These are phyloP conservation scores for Papilio dardanus DNA, from an alignment of 1,140 invertebrate genomes.

Conservation along the genomic window DNA sequence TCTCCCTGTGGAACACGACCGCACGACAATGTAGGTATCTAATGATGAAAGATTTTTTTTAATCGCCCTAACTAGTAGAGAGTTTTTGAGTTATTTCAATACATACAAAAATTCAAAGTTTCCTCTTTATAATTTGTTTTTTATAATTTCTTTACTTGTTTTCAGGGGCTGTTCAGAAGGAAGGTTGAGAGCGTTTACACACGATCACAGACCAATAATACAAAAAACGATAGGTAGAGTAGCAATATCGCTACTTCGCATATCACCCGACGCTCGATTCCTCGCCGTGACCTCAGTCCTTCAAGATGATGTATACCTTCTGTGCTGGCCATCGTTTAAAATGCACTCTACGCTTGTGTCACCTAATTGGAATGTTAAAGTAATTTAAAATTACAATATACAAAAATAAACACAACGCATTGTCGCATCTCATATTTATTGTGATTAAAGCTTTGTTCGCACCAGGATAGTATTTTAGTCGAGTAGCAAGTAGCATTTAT, in stretches of 20 bases:
- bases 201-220: slow-evolving; percentile 39
- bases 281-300: slow-evolving; percentile 53
- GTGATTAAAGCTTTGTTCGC: too few relatives aligned
- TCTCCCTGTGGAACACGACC: too few relatives aligned
- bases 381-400: slow-evolving; percentile 38
- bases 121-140: too few relatives aligned
- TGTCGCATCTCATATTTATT: too few relatives aligned
- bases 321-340: slow-evolving; percentile 59
- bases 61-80: too few relatives aligned
- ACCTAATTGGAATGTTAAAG: slow-evolving; percentile 56
- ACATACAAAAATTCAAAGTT: too few relatives aligned
- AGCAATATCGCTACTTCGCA: slow-evolving; percentile 49
- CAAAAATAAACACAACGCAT: too few relatives aligned
- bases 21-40: too few relatives aligned
- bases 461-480: too few relatives aligned
- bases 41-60: too few relatives aligned
- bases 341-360: slow-evolving; percentile 45
- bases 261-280: slow-evolving; percentile 67
- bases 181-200: slow-evolving; percentile 36
- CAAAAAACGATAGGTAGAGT: slow-evolving; percentile 26
- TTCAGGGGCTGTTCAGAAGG: slow-evolving; percentile 11
- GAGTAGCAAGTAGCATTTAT: too few relatives aligned
- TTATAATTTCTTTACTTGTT: slow-evolving; percentile 9
- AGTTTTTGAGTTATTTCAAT: too few relatives aligned
- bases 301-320: slow-evolving; percentile 44